Evolutionary conservation across 2,113 vertebrate genomes (phyloP).

Genomic region (Coptodon bakossiorum): DNA sequence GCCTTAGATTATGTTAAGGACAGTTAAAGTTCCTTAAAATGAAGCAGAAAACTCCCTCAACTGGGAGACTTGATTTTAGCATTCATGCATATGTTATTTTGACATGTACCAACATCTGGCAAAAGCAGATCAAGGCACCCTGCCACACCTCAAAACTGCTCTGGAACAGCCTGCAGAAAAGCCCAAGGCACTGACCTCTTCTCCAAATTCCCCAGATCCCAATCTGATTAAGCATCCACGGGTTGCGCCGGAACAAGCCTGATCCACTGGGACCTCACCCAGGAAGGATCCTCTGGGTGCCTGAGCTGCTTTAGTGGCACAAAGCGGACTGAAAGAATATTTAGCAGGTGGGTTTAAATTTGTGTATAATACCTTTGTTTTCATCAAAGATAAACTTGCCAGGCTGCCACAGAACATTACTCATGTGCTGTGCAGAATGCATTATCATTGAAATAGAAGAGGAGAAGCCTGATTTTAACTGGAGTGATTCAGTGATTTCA

Average conservation of each 20-base stretch:
- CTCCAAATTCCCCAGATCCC: not conserved
- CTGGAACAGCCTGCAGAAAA: not conserved
- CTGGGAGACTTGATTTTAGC: not conserved
- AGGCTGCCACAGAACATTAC: not conserved
- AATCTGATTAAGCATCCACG: not conserved
- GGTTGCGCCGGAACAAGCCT: not conserved
- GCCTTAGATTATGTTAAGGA: not conserved
- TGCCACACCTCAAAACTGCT: not conserved
- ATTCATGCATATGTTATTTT: not conserved
- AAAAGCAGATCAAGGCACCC: not conserved
- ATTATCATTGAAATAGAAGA: not conserved
- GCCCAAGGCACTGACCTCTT: not conserved
- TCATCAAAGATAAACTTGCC: not conserved
- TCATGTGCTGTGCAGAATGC: not conserved
- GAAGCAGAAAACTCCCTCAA: not conserved
- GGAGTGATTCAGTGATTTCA: conserved; percentile 37
- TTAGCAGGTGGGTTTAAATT: not conserved
- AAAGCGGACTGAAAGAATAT: not conserved
- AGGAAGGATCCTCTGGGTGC: not conserved
- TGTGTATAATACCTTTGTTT: not conserved
- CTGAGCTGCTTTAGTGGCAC: not conserved
- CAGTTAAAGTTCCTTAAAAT: not conserved
- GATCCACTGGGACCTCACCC: not conserved
- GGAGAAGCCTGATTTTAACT: not conserved
- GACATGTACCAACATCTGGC: not conserved